Base-by-base conservation (phyloP, 2,797 vertebrate genomes). In the Sebastes cheni region DNA sequence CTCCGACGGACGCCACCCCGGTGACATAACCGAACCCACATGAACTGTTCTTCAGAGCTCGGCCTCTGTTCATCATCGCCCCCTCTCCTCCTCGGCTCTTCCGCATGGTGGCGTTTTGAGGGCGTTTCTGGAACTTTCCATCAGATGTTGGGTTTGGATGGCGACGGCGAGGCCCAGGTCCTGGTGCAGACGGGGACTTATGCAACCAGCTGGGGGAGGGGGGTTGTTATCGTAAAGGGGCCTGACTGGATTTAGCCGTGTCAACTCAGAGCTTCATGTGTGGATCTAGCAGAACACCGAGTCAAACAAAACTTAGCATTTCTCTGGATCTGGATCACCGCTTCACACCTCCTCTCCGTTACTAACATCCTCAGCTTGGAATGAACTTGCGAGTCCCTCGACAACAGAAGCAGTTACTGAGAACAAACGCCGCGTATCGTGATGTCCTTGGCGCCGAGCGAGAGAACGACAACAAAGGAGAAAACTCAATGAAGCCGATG, bases 111-210 rank as follows among this genome's bases (percentile, higher is more conserved):
- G 81, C 69, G 69, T 75, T 83, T 81, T 65, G 88, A 79, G 79
- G 77, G 56, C 58, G 6, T 69, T 74, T 80, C 36, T 83, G 85
- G 87, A 87, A 85, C 84, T 83, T 87, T 93, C 84, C 83, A 80
- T 74, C 20, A 34, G 72, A 74, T 25, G 58, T 36, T 74, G 74
- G 76, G 68, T 86, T 69, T 34, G 77, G 83, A 91, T 60, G 11
- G 84, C 55, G 64, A 36, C 10, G 11, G 34, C 34, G 34, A 78
- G 22, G 61, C 70, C 77, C 0, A 20, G 8, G 69, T 75, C 68
- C 70, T 52, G 80, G 73, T 69, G 82, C 74, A 69, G 52, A 50
- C 66, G 30, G 61, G 83, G 80, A 80, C 82, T 77, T 84, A 42
- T 74, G 75, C 71, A 82, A 83, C 81, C 80, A 67, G 81, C 65